phyloP scores from a whole-genome alignment of 2,888 invertebrate species.

The Endomychus coccineus region DNA sequence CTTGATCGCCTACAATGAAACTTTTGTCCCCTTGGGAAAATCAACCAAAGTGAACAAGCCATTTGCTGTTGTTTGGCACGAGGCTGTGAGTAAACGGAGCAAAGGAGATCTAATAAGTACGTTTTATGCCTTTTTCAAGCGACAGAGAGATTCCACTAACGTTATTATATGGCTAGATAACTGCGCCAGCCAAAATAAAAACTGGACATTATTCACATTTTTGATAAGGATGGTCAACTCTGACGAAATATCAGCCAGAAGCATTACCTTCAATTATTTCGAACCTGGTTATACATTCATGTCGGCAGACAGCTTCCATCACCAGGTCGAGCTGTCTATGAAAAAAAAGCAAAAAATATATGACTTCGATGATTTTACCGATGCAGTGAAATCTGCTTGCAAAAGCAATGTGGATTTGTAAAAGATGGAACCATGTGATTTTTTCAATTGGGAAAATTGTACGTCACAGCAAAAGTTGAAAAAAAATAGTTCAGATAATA shows the following conservation, averaged over 20 bases:
- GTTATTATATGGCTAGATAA: constrained; percentile 21
- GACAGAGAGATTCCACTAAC: constrained; percentile 12
- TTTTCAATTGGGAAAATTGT: constrained; percentile 16
- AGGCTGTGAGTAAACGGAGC: constrained; percentile 29
- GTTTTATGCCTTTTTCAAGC: constrained; percentile 15
- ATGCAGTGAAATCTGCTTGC: constrained; percentile 15
- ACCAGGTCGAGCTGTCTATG: constrained; percentile 18
- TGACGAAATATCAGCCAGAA: constrained; percentile 10
- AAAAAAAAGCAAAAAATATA: constrained; percentile 16
- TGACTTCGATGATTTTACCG: constrained; percentile 17
- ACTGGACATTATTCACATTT: constrained; percentile 19
- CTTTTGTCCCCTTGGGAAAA: constrained; percentile 24
- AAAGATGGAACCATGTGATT: constrained; percentile 15
- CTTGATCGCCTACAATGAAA: constrained; percentile 23
- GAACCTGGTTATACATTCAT: constrained; percentile 24
- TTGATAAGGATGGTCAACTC: constrained; percentile 17
- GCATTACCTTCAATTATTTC: constrained; percentile 19
- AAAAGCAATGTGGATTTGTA: constrained; percentile 16
- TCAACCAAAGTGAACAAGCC: constrained; percentile 14
- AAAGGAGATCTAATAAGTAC: constrained; percentile 25
- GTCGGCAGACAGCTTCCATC: constrained; percentile 19
- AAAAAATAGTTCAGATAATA: too few species aligned
- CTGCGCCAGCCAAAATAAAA: constrained; percentile 21
- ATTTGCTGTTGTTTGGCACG: constrained; percentile 27
- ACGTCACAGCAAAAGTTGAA: too few species aligned